These are phyloP conservation scores for Orgyia antiqua DNA, from an alignment of 2,888 invertebrate genomes.

Conservation along the genomic window DNA sequence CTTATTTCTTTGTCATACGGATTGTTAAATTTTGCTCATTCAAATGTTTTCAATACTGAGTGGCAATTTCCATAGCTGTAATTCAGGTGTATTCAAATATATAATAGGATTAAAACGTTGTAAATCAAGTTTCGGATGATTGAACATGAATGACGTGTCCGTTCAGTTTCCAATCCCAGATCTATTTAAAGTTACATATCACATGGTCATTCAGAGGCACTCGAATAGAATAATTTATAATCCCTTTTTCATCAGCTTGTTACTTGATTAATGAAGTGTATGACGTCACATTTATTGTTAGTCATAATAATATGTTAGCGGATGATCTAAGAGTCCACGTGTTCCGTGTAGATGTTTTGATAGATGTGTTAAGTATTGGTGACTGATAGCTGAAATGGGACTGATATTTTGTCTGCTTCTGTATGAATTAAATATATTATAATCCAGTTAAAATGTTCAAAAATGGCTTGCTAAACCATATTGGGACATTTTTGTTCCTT, in stretches of 20 bases:
- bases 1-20: constrained; percentile 2
- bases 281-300: too few relatives aligned
- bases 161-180: constrained; percentile 31
- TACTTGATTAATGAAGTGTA: constrained; percentile 8
- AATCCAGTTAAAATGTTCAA: too few relatives aligned
- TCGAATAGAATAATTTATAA: constrained; percentile 31
- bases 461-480: too few relatives aligned
- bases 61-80: constrained; percentile 20
- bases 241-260: constrained; percentile 25
- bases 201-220: constrained; percentile 29
- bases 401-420: too few relatives aligned
- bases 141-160: constrained; percentile 36
- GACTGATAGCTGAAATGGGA: too few relatives aligned
- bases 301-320: too few relatives aligned
- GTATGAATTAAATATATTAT: too few relatives aligned
- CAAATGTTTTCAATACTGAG: constrained; percentile 9
- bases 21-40: neutral
- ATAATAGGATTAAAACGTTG: constrained; percentile 33
- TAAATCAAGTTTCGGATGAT: constrained; percentile 35
- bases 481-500: too few relatives aligned
- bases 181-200: constrained; percentile 32
- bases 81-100: constrained; percentile 22
- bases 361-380: too few relatives aligned
- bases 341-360: too few relatives aligned
- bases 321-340: too few relatives aligned